Conservation (phyloP, 2,888 invertebrate species). For the Galerucella pusilla region DNA sequence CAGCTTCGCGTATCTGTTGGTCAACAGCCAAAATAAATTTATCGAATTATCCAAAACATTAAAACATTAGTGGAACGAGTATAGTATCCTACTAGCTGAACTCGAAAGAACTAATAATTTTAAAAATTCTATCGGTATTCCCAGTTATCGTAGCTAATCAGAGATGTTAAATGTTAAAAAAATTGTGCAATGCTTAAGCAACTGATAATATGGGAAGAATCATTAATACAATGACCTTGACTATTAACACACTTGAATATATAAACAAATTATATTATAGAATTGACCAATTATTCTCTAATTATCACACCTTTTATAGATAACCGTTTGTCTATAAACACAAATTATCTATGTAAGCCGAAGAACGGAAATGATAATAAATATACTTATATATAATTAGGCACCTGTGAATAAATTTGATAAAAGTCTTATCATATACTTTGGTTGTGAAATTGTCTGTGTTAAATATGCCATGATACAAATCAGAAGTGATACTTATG, state of each 20-base stretch:
- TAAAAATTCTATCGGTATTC: no score
- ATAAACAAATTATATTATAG: not conserved
- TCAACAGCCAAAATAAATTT: no score
- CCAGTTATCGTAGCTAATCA: no score
- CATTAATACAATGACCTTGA: not conserved
- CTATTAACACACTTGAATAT: not conserved
- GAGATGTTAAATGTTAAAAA: no score
- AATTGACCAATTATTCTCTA: not conserved
- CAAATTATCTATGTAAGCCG: not conserved
- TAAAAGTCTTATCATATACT: not conserved
- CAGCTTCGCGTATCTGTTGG: no score
- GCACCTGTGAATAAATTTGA: not conserved
- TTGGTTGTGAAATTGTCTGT: constrained; percentile 3
- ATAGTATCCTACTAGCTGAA: no score
- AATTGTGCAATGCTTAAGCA: no score
- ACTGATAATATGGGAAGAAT: not conserved
- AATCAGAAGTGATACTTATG: not conserved
- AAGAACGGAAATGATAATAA: not conserved
- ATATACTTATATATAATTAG: not conserved
- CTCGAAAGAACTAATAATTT: no score
- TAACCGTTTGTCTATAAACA: not conserved
- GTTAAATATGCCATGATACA: not conserved
- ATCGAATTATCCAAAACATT: no score
- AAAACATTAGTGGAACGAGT: no score
- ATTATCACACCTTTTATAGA: not conserved